A percentile compares a stretch with the other conserved stretches of the same genome.
Evolutionary conservation across 2,888 invertebrate genomes (phyloP).

Genomic region (Drosophila ezoana): DNA sequence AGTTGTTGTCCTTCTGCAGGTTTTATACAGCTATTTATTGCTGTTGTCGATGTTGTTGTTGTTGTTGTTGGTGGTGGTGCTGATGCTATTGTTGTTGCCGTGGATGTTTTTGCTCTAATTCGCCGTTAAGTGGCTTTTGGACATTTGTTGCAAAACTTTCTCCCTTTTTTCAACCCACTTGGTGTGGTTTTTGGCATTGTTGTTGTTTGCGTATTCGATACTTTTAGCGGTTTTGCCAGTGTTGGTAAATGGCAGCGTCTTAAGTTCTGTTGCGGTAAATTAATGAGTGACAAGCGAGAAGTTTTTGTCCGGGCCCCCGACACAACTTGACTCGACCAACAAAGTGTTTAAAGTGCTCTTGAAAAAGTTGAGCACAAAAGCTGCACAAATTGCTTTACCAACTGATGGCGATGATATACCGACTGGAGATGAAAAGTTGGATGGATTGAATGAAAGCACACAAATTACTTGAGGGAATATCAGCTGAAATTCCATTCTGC

Average conservation of each 20-base stretch:
- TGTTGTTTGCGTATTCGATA: slow-evolving; percentile 44
- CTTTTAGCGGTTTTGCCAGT: slow-evolving; percentile 47
- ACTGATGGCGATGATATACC: slow-evolving; percentile 16
- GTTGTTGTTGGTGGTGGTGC: not conserved
- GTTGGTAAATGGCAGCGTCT: slow-evolving; percentile 38
- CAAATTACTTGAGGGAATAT: slow-evolving; percentile 10
- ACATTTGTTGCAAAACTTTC: slow-evolving; percentile 72
- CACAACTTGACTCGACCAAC: slow-evolving; percentile 6
- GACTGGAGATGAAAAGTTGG: not conserved
- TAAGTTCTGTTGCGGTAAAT: slow-evolving; percentile 47
- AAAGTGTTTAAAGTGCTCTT: slow-evolving; percentile 27
- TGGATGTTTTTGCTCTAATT: slow-evolving; percentile 70
- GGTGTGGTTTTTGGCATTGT: slow-evolving; percentile 25
- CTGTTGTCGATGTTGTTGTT: slow-evolving; percentile 4
- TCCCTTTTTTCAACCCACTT: slow-evolving; percentile 18
- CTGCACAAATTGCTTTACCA: slow-evolving; percentile 38
- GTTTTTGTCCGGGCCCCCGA: slow-evolving; percentile 7
- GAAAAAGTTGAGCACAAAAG: slow-evolving; percentile 13
- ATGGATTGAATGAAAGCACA: not conserved
- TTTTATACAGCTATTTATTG: slow-evolving; percentile 35
- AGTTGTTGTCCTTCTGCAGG: slow-evolving; percentile 25
- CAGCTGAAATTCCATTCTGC: not conserved
- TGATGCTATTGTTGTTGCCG: slow-evolving; percentile 24
- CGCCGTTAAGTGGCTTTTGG: slow-evolving; percentile 78
- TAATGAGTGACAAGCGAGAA: slow-evolving; percentile 50